phyloP scores from a whole-genome alignment of 2,113 vertebrate genomes.

The Embiotoca jacksoni region DNA sequence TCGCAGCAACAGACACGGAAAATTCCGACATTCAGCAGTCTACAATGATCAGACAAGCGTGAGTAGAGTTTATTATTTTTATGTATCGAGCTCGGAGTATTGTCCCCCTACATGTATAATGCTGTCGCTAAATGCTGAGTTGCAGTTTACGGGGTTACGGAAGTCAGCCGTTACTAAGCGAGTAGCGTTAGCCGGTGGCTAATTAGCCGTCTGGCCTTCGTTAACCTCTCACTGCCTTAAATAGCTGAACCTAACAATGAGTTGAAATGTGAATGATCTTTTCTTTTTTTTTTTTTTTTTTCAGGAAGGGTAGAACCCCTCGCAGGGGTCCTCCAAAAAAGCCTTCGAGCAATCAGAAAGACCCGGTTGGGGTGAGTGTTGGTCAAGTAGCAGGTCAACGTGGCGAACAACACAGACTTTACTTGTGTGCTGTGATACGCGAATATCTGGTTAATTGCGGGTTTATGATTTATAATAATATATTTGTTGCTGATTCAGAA shows the following conservation, averaged over 20 bases:
- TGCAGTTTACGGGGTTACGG: not conserved
- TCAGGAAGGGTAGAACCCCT: conserved; percentile 82
- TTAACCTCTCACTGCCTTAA: not conserved
- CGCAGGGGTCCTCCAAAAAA: conserved; percentile 82
- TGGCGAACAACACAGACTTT: not conserved
- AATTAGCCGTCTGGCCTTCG: conserved; percentile 1
- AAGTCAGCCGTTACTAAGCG: not conserved
- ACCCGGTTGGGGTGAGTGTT: conserved; percentile 88
- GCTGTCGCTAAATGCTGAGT: not conserved
- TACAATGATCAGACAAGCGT: conserved; percentile 80
- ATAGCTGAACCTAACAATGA: not conserved
- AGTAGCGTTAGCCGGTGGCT: conserved; percentile 17
- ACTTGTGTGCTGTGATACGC: too few relatives aligned
- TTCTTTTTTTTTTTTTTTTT: not conserved
- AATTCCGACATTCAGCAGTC: not conserved
- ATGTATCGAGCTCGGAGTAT: rapidly evolving
- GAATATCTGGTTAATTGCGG: not conserved
- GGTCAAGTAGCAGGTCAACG: not conserved
- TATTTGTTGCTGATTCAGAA: not conserved
- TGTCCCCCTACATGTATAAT: rapidly evolving
- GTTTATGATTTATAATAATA: not conserved
- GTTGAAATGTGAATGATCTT: not conserved
- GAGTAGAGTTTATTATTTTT: conserved; percentile 38
- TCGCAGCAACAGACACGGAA: conserved; percentile 25
- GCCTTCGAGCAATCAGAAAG: conserved; percentile 81